phyloP scores from a whole-genome alignment of 2,888 invertebrate species.

The Lasioglossum zephyrum region DNA sequence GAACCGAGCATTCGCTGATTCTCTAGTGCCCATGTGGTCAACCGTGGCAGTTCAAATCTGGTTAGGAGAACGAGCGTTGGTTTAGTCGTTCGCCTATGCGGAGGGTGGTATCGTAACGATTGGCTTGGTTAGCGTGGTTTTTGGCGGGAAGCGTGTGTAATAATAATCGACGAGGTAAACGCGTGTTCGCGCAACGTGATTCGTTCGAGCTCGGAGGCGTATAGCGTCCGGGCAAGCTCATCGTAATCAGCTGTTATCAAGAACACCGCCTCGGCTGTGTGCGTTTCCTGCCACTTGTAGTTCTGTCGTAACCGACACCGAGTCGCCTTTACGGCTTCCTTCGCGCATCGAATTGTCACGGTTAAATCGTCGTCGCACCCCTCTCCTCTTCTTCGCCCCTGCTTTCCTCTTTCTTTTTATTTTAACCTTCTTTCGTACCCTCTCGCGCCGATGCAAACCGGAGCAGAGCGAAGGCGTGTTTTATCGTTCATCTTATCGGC shows the following conservation, averaged over 20 bases:
- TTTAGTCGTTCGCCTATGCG: background rate
- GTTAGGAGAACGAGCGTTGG: background rate
- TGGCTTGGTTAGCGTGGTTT: conserved; percentile 8
- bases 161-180: conserved; percentile 44
- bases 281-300: conserved; percentile 60
- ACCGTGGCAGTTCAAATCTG: background rate
- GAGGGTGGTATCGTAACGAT: background rate
- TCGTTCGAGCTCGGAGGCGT: conserved; percentile 34
- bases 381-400: background rate
- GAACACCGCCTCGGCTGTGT: conserved; percentile 36
- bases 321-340: conserved; percentile 56
- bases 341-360: conserved; percentile 32
- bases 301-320: conserved; percentile 55
- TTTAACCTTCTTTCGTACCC: background rate
- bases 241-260: conserved; percentile 71
- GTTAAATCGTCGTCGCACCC: background rate
- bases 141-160: conserved; percentile 50
- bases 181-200: conserved; percentile 36
- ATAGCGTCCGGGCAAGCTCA: conserved; percentile 57
- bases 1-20: background rate
- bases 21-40: background rate
- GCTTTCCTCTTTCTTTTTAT: background rate
- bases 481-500: conserved; percentile 53
- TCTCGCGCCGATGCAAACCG: background rate
- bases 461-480: conserved; percentile 19